Base-by-base conservation (phyloP, 2,888 invertebrate genomes). In the Drosophila yooni region DNA sequence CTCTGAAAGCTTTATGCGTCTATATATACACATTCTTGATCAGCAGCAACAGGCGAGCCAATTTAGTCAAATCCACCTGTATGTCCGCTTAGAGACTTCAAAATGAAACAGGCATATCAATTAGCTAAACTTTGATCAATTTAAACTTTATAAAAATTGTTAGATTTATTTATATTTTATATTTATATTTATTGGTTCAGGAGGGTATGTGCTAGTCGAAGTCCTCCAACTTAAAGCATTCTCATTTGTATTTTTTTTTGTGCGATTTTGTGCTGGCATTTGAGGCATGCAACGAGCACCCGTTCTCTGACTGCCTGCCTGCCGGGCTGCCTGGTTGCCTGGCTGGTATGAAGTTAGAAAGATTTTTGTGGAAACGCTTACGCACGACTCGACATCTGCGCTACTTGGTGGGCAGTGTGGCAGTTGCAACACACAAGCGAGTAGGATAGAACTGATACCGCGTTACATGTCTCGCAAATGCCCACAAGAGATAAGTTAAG, bases 211-310 rank as follows among this genome's bases (percentile, higher is more conserved):
- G 2, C 33, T 21, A 33, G 15, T 21, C 33, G 33, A 53, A 2
- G 3, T 11, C 11, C 10, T 8, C 1, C 1, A 5, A 18, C 4
- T 13, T 31, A 11, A 31, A 31, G 13, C 6, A 38, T 60, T 63
- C 66, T 40, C 38, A 31, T 43, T 48, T 70, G 54, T 67, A 43
- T 40, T 63, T 76, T 79, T 66, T 53, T 66, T 50, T 56, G 53
- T 74, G 62, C 70, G 61, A 74, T 60, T 79, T 88, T 82, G 79
- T 79, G 82, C 65, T 75, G 82, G 72, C 82, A 88, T 82, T 86
- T 70, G 79, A 64, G 85, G 88, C 84, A 81, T 83, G 63, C 72
- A 31, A 29, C 31, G 60, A 58, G 62, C 56, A 62, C 38, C 48
- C 76, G 46, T 48, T 54, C 58, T 53, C 59, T 59, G 48, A 25